Percentiles rank a stretch among this genome's conserved stretches.
Evolutionary conservation across 2,113 vertebrate species (phyloP).

Genomic region (Microcebus ravelobensis): DNA sequence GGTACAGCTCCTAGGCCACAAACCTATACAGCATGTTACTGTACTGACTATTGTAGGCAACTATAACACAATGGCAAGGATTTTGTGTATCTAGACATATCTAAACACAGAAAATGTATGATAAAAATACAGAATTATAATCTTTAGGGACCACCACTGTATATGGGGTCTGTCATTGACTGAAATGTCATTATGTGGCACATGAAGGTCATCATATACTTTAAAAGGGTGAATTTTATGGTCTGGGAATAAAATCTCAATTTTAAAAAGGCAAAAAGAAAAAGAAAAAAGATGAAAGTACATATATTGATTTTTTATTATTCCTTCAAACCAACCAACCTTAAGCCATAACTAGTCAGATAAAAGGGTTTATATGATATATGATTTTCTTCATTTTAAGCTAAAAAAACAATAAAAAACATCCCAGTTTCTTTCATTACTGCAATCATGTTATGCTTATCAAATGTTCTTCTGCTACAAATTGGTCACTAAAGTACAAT

Average conservation of each 20-base stretch:
- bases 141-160: not conserved
- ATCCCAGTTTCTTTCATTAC: not conserved
- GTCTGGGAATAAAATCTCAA: not conserved
- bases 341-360: not conserved
- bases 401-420: not conserved
- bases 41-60: not conserved
- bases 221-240: not conserved
- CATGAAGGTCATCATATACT: not conserved
- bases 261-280: not conserved
- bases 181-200: not conserved
- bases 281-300: not conserved
- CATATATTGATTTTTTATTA: not conserved
- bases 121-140: not conserved
- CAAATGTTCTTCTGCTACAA: not conserved
- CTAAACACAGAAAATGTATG: not conserved
- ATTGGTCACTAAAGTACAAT: not conserved
- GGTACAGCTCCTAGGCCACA: not conserved
- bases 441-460: not conserved
- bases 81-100: not conserved
- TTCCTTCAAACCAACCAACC: not conserved
- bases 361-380: not conserved
- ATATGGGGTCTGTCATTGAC: not conserved
- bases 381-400: not conserved
- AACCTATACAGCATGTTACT: not conserved
- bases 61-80: not conserved